Base-by-base conservation (phyloP, 2,113 vertebrate genomes). In the Tachycineta bicolor region DNA sequence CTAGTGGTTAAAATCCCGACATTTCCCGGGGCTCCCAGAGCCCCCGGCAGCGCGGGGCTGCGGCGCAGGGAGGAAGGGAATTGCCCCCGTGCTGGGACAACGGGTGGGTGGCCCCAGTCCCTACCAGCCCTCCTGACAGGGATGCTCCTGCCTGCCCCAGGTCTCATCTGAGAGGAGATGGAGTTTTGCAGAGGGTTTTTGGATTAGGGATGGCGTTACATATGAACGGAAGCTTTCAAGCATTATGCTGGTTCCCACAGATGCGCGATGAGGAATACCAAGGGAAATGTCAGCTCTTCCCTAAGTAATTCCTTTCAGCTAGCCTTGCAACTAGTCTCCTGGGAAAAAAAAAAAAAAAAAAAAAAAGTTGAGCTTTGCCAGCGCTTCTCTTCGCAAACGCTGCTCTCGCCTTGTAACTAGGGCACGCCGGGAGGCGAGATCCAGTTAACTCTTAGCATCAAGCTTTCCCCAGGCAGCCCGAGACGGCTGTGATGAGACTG, bases 1-100 rank as follows among this genome's bases (percentile, higher is more conserved):
- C 84, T 62, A 53, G 74, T 1, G 18, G 58, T 46, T 49, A 14
- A 81, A 83, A 53, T 53, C 55, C n/a, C 2, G 1, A 26, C 37
- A 41, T 17, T 10, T 28, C 44, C 33, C 5, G 5, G 67, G 39
- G n/a, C 56, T 78, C 25, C 44, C 28, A 12, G 43, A 4, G 19
- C 25, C 69, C 19, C 59, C 21, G 18, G 74, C 75, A 60, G 31
- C 5, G 0, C 3, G 31, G 50, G 19, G 58, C 87, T 49, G 25
- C 14, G 63, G 64, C 64, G 37, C 56, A 5, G 34, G 3, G 14
- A 63, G 10, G 2, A 2, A 16, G 43, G 41, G 25, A 18, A 5
- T 55, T 24, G 11, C 1, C 28, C 18, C 24, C 10, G 21, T 0
- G 0, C 58, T 64, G 70, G 20, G 56, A 65, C 11, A 19, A 3